These are phyloP conservation scores for Tachina lurida DNA, from an alignment of 2,888 invertebrate genomes.

Conservation along the genomic window DNA sequence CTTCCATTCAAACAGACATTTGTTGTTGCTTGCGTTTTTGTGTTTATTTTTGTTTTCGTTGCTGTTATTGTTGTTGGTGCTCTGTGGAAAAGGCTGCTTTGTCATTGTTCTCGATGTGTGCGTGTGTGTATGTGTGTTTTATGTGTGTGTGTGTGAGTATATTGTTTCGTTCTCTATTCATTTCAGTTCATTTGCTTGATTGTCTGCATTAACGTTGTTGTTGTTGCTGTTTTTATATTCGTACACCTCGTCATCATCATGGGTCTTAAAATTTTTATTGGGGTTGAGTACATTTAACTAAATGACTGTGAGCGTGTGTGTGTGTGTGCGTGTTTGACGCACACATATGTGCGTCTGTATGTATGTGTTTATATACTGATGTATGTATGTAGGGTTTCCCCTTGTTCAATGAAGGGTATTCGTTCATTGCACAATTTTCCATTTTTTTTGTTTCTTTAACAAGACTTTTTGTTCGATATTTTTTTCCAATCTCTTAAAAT, in stretches of 20 bases:
- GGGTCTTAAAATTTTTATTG: constrained; percentile 61
- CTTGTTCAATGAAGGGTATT: constrained; percentile 28
- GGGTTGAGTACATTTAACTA: constrained; percentile 60
- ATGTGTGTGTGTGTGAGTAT: constrained; percentile 7
- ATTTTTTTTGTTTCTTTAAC: background rate
- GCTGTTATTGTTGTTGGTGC: constrained; percentile 28
- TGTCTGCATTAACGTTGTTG: constrained; percentile 77
- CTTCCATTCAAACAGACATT: constrained; percentile 9
- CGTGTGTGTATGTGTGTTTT: background rate
- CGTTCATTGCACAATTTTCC: background rate
- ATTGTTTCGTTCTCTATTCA: constrained; percentile 74
- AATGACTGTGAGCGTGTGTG: constrained; percentile 8
- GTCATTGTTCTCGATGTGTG: constrained; percentile 7
- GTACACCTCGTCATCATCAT: constrained; percentile 44
- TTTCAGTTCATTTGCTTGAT: constrained; percentile 81
- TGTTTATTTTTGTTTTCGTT: constrained; percentile 10
- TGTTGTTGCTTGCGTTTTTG: background rate
- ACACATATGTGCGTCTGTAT: background rate
- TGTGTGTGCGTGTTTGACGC: background rate
- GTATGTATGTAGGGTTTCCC: constrained; percentile 8
- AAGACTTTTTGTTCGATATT: constrained; percentile 16
- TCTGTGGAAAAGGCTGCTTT: constrained; percentile 28
- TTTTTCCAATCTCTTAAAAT: background rate
- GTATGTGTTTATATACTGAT: constrained; percentile 4
- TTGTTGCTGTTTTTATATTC: constrained; percentile 54